phyloP scores from a whole-genome alignment of 2,113 vertebrate species.

The Cyanoramphus novaezelandiae region DNA sequence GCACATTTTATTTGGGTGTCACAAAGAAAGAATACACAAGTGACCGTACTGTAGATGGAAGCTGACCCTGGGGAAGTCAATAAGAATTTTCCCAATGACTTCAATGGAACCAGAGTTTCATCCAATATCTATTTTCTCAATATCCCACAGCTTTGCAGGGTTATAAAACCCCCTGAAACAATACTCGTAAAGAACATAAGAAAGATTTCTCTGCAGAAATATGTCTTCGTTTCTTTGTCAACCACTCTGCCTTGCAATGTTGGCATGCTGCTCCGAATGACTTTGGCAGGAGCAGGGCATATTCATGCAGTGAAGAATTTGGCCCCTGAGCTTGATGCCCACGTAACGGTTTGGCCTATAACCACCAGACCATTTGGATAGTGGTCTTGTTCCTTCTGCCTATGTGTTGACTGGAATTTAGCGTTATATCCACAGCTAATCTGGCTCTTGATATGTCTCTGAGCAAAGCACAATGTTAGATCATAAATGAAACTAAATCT shows the following conservation, averaged over 20 bases:
- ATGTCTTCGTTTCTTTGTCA: not conserved
- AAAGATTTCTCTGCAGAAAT: not conserved
- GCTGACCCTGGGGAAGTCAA: not conserved
- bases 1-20: conserved; percentile 37
- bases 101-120: not conserved
- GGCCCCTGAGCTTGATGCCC: not conserved
- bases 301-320: not conserved
- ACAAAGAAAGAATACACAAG: not conserved
- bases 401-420: not conserved
- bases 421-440: not conserved
- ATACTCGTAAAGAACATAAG: not conserved
- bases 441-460: not conserved
- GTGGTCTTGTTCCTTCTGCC: not conserved
- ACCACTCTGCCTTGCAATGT: fast-evolving
- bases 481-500: not conserved
- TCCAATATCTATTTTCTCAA: not conserved
- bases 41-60: not conserved
- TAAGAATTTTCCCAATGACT: conserved; percentile 7
- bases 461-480: not conserved
- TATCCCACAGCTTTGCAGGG: not conserved
- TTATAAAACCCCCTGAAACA: not conserved
- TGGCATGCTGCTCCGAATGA: not conserved
- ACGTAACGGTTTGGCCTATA: not conserved
- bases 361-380: not conserved
- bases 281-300: not conserved